phyloP scores from a whole-genome alignment of 2,888 invertebrate genomes.

The Cantharis nigra region DNA sequence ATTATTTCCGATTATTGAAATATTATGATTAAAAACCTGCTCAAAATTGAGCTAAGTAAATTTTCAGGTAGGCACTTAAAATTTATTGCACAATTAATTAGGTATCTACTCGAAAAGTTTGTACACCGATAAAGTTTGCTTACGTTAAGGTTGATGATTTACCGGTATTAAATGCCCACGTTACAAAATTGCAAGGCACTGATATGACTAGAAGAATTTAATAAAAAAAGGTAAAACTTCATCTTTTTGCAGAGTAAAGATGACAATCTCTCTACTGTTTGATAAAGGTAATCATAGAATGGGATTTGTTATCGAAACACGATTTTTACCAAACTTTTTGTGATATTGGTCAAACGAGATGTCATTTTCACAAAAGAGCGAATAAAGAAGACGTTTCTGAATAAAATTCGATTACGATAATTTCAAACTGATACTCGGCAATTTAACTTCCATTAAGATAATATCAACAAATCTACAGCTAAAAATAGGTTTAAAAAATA shows the following conservation, averaged over 20 bases:
- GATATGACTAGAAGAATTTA: background rate
- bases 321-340: constrained; percentile 23
- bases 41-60: background rate
- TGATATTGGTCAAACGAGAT: constrained; percentile 11
- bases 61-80: background rate
- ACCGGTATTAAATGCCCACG: background rate
- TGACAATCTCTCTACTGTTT: constrained; percentile 23
- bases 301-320: constrained; percentile 26
- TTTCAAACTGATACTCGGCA: background rate
- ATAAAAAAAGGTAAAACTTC: background rate
- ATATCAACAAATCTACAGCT: background rate
- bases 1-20: background rate
- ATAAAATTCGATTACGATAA: background rate
- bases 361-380: background rate
- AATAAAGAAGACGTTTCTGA: background rate
- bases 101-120: background rate
- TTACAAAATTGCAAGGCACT: background rate
- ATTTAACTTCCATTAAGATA: background rate
- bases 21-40: background rate
- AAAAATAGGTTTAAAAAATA: too few relatives aligned
- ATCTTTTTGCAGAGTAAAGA: constrained; percentile 11
- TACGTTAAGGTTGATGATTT: background rate
- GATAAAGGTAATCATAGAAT: constrained; percentile 23
- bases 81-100: background rate
- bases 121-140: background rate